These are phyloP conservation scores for Himalopsyche phryganea DNA, from an alignment of 1,140 invertebrate genomes.

Conservation along the genomic window DNA sequence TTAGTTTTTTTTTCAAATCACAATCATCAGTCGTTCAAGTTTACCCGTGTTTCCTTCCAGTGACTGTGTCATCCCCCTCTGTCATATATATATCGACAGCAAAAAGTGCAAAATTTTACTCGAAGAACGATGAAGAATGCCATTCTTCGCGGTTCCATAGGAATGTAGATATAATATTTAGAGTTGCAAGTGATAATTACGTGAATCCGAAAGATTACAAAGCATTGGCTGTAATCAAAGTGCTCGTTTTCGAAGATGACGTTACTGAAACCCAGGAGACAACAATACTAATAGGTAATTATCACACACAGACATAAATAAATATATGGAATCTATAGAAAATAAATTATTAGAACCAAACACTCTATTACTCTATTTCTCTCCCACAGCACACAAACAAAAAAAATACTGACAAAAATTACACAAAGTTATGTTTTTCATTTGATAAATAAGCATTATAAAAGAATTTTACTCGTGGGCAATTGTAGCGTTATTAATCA, in stretches of 20 bases:
- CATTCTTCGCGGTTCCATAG: slow-evolving; percentile 19
- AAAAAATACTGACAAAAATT: no score
- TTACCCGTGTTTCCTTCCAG: slow-evolving; percentile 41
- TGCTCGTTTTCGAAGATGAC: slow-evolving; percentile 38
- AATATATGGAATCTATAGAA: no score
- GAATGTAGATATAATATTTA: slow-evolving; percentile 35
- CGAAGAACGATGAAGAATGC: slow-evolving; percentile 43
- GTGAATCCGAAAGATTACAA: slow-evolving; percentile 37
- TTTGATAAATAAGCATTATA: no score
- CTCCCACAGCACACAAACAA: no score
- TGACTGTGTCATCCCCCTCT: slow-evolving; percentile 48
- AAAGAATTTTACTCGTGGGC: no score
- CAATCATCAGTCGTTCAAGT: no score
- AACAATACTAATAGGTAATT: slow-evolving; percentile 48
- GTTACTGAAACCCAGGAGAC: slow-evolving; percentile 47
- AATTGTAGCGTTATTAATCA: no score
- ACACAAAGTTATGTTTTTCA: no score
- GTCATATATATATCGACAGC: slow-evolving; percentile 49
- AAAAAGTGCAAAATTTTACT: slow-evolving; percentile 44
- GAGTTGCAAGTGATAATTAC: slow-evolving; percentile 38
- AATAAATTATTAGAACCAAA: no score
- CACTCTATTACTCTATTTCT: no score
- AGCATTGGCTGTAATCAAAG: slow-evolving; percentile 43
- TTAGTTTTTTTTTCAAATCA: no score
- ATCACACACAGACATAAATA: no score